Evolutionary conservation across 2,888 invertebrate species (phyloP), one percentile per base, ranked within the genome.

Genomic region (Caenorhabditis virilis): DNA sequence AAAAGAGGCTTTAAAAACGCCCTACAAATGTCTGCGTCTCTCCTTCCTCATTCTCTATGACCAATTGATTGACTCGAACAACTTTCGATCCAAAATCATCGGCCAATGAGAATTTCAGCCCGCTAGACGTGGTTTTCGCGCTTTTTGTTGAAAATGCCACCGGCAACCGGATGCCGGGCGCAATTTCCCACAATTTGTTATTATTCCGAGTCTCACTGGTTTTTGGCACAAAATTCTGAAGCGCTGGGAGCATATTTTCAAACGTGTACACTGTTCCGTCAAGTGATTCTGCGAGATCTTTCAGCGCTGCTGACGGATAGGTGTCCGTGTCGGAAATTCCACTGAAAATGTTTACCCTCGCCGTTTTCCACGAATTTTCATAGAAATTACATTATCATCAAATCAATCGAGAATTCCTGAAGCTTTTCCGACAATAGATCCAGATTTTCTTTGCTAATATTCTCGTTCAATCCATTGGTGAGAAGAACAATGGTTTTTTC

Each of bases 141-240:
- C 59, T 56, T 39, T 61, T 61, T n/a, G 62, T 22, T 16, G 57
- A 46, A 22, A 71, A 48, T 2, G 59, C 57, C 7, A 71, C 45
- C 0, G 71, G 67, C 0, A 71, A 55, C 11, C 47, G 33, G 16
- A 71, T 33, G 15, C 61, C 67, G 1, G 67, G 67, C 1, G 55
- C 58, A 35, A 71, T 68, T 30, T 30, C 7, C 30, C 30, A 30
- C 6, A 9, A 9, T 30, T 30, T 30, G 7, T 6, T 30, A 30
- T 30, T 30, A 6, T 6, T 30, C 13, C 47, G 4, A 20, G 11
- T 20, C 7, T 9, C 27, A 2, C 11, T 22, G 15, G n/a, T 13
- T 56, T 35, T 46, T 45, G 42, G 2, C 36, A 53, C 22, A 26
- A 26, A 36, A 26, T 18, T 25, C 30, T 33, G 3, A 9, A 26